A percentile compares a stretch with the other conserved stretches of the same genome.
phyloP scores from a whole-genome alignment of 1,140 invertebrate species.

The Bactericera cockerelli region DNA sequence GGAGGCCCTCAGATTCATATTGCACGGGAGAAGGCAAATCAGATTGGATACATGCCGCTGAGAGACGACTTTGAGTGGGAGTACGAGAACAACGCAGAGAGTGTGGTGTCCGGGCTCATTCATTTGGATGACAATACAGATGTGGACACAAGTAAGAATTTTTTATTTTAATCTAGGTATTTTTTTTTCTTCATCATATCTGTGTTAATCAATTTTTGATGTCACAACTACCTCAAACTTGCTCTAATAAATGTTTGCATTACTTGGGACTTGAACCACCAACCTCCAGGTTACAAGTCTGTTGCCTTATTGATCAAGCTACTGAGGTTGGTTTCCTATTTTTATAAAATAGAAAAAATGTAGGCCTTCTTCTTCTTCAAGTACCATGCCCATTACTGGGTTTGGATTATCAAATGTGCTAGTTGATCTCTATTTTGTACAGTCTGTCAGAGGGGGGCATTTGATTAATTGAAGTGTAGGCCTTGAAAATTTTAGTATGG shows the following conservation, averaged over 20 bases:
- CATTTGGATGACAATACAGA: background rate
- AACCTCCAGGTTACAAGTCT: too few species aligned
- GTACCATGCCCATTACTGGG: background rate
- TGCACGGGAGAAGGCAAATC: slow-evolving; percentile 61
- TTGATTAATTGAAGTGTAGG: too few species aligned
- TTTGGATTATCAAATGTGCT: background rate
- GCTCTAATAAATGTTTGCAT: too few species aligned
- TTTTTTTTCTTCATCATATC: too few species aligned
- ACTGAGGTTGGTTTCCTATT: too few species aligned
- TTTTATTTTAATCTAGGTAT: background rate
- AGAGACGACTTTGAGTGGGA: slow-evolving; percentile 88
- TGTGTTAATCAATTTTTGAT: too few species aligned
- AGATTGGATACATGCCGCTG: slow-evolving; percentile 83
- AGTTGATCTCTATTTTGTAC: background rate
- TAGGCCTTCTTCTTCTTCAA: background rate
- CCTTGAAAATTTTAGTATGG: too few species aligned
- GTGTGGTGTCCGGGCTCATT: background rate
- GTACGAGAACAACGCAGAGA: background rate
- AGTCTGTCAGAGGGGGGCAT: background rate
- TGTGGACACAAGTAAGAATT: slow-evolving; percentile 1
- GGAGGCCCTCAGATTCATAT: slow-evolving; percentile 53
- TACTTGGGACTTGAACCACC: too few species aligned
- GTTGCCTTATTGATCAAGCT: too few species aligned
- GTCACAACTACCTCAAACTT: too few species aligned
- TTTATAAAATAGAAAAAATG: too few species aligned